Conservation (phyloP, 35 echinoderm and acorn worm species). For the Ophioderma brevispina region DNA sequence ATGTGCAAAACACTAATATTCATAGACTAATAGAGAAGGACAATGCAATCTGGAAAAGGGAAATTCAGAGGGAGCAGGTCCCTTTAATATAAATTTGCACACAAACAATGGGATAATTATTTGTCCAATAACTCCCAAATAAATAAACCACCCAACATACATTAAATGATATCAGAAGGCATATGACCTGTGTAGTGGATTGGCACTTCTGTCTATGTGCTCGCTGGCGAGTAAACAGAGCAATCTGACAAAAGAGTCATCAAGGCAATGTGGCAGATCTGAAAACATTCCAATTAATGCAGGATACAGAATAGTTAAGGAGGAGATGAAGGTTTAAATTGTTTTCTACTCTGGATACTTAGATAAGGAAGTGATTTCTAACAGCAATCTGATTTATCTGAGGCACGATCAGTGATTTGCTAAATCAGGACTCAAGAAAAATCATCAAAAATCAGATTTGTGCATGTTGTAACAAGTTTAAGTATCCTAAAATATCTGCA, state of each 20-base stretch:
- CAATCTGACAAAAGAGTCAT: slow-evolving; percentile 23
- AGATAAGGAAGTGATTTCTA: background rate
- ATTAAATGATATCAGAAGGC: too few species aligned
- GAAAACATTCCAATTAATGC: background rate
- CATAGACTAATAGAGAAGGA: too few species aligned
- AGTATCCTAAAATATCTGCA: too few species aligned
- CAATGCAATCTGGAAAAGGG: too few species aligned
- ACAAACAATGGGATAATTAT: background rate
- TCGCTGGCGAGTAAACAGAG: slow-evolving; percentile 19
- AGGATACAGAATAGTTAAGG: background rate
- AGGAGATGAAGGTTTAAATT: background rate
- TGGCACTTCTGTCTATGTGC: slow-evolving; percentile 5
- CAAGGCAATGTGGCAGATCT: slow-evolving; percentile 1
- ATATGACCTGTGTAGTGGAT: background rate
- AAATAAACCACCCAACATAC: too few species aligned
- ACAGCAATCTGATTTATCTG: too few species aligned
- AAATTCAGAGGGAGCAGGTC: too few species aligned
- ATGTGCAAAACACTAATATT: background rate
- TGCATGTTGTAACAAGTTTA: too few species aligned
- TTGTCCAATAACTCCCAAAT: too few species aligned
- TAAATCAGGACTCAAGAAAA: too few species aligned
- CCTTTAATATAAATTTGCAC: background rate
- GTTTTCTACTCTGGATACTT: background rate
- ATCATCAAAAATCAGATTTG: too few species aligned
- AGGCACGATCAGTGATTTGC: background rate